Conservation (phyloP, 2,797 vertebrate genomes). For the Periophthalmus magnuspinnatus region DNA sequence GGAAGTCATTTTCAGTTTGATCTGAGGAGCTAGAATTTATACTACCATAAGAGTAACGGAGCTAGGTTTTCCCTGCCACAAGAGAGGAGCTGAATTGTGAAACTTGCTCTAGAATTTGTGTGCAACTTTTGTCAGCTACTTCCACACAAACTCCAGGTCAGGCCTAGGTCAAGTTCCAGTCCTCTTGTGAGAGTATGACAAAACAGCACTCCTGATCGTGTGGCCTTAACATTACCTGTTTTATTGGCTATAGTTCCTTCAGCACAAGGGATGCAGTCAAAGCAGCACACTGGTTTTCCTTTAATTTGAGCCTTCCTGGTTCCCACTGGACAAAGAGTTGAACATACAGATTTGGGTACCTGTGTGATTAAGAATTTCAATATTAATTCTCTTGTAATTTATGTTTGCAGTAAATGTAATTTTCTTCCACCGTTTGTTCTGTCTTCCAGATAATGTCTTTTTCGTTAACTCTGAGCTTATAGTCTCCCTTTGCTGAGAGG, state of each 20-base stretch:
- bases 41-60: too few relatives aligned
- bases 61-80: too few relatives aligned
- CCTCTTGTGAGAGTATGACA: neutral
- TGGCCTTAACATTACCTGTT: slow-evolving; percentile 60
- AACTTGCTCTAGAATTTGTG: too few relatives aligned
- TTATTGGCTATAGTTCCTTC: slow-evolving; percentile 73
- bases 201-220: neutral
- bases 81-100: too few relatives aligned
- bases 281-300: slow-evolving; percentile 71
- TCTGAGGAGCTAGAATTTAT: too few relatives aligned
- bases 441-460: slow-evolving; percentile 71
- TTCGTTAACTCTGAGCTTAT: slow-evolving; percentile 66
- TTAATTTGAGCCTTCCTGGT: slow-evolving; percentile 72
- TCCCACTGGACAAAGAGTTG: slow-evolving; percentile 63
- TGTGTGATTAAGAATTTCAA: slow-evolving; percentile 20
- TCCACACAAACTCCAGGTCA: too few relatives aligned
- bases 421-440: slow-evolving; percentile 53
- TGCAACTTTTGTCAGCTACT: too few relatives aligned
- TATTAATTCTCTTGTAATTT: neutral
- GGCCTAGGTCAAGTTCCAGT: neutral
- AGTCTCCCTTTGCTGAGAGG: slow-evolving; percentile 40
- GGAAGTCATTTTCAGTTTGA: too few relatives aligned
- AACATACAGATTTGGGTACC: slow-evolving; percentile 73
- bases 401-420: too few relatives aligned
- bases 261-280: slow-evolving; percentile 76